Evolutionary conservation across 2,113 vertebrate genomes (phyloP).

Genomic region (Bufo bufo): DNA sequence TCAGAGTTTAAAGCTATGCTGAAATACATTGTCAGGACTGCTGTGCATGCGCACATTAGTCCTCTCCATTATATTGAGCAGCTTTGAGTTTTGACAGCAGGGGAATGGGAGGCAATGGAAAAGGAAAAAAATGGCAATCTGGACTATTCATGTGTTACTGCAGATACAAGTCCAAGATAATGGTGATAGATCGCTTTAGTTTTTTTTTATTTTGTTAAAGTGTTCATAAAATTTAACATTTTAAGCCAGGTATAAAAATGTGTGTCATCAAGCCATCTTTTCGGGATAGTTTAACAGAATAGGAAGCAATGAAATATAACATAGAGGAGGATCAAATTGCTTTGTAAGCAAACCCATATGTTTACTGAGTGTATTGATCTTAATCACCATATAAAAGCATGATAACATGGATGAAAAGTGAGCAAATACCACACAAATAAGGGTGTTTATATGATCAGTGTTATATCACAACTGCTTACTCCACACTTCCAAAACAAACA

Average conservation of each 20-base stretch:
- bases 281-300: not conserved
- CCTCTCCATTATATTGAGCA: too few relatives aligned
- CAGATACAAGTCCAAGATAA: too few relatives aligned
- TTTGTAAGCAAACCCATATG: constrained; percentile 15
- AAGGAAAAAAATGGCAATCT: too few relatives aligned
- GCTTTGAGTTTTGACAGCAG: too few relatives aligned
- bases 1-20: too few relatives aligned
- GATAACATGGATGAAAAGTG: constrained; percentile 15
- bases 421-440: not conserved
- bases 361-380: constrained; percentile 3
- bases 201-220: too few relatives aligned
- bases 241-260: not conserved
- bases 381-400: not conserved
- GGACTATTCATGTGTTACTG: too few relatives aligned
- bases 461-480: constrained; percentile 14
- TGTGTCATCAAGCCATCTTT: not conserved
- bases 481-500: not conserved
- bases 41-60: too few relatives aligned
- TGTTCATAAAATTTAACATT: not conserved
- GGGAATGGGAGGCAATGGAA: too few relatives aligned
- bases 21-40: too few relatives aligned
- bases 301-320: not conserved
- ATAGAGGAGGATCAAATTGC: not conserved
- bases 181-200: too few relatives aligned
- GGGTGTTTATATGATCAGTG: not conserved